These are phyloP conservation scores for Rhinatrema bivittatum DNA, from an alignment of 2,797 vertebrate genomes.

Conservation along the genomic window DNA sequence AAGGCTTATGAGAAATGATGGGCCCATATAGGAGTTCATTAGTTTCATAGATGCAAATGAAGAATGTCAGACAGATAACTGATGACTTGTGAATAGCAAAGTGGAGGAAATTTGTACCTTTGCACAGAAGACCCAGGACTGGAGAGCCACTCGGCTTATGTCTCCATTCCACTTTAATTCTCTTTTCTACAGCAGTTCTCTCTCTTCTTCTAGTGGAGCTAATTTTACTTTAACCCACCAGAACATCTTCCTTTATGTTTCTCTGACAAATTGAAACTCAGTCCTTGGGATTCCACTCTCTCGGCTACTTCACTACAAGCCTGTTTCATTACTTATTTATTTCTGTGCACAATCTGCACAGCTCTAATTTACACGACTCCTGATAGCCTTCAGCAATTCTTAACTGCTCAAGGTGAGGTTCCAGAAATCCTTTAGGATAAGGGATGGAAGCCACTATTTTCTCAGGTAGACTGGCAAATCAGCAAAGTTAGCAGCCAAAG, in stretches of 20 bases:
- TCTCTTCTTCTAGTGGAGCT: slow-evolving; percentile 47
- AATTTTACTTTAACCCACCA: slow-evolving; percentile 49
- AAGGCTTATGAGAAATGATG: too few species aligned
- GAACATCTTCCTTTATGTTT: slow-evolving; percentile 63
- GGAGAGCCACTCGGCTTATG: too few species aligned
- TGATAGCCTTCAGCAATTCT: slow-evolving; percentile 61
- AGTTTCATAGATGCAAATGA: too few species aligned
- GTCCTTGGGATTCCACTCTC: slow-evolving; percentile 63
- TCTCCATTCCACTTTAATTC: slow-evolving; percentile 6
- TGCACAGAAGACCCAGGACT: not conserved
- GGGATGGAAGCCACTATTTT: slow-evolving; percentile 40
- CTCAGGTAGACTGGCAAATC: slow-evolving; percentile 49
- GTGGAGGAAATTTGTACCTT: not conserved
- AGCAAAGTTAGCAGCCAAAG: too few species aligned
- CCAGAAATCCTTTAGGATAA: slow-evolving; percentile 41
- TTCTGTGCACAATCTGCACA: slow-evolving; percentile 57
- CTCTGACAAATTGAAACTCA: slow-evolving; percentile 64
- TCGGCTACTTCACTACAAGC: slow-evolving; percentile 60
- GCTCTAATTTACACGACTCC: slow-evolving; percentile 70
- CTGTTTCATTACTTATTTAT: slow-evolving; percentile 75
- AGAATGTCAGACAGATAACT: too few species aligned
- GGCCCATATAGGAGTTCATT: too few species aligned
- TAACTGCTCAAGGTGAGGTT: slow-evolving; percentile 61
- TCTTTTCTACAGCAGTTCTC: slow-evolving; percentile 35
- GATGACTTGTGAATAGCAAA: too few species aligned